Conservation (phyloP, 2,113 vertebrate species). For the Burhinus oedicnemus region DNA sequence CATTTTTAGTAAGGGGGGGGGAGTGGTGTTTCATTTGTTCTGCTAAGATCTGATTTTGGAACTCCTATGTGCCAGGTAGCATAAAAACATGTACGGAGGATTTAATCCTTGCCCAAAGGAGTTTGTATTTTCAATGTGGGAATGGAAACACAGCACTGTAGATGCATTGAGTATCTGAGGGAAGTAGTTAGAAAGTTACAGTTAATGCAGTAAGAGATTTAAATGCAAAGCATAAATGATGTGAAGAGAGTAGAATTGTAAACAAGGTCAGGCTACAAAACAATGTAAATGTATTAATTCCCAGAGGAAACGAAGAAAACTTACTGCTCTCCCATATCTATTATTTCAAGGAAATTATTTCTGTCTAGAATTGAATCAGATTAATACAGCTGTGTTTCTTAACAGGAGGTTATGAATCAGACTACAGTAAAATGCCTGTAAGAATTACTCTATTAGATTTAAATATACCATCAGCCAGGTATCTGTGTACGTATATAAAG, state of each 20-base stretch:
- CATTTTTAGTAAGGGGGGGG: neutral
- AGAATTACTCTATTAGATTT: neutral
- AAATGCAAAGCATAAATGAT: neutral
- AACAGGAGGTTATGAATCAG: neutral
- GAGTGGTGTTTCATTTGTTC: neutral
- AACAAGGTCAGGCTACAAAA: conserved; percentile 6
- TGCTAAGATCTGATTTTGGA: neutral
- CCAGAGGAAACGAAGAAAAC: neutral
- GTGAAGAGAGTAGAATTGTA: neutral
- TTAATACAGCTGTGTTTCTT: neutral
- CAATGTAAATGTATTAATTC: neutral
- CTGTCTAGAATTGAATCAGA: neutral
- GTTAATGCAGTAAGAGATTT: neutral
- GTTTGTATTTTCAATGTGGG: neutral
- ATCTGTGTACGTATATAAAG: neutral
- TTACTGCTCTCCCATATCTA: neutral
- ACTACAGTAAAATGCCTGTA: neutral
- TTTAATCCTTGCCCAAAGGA: neutral
- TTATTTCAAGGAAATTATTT: conserved; percentile 2
- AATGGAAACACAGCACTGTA: neutral
- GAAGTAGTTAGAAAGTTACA: neutral
- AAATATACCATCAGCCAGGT: neutral
- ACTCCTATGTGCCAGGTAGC: neutral
- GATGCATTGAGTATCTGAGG: neutral
- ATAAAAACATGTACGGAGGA: neutral